These are phyloP conservation scores for Diuraphis noxia DNA, from an alignment of 1,140 invertebrate species.

Conservation along the genomic window DNA sequence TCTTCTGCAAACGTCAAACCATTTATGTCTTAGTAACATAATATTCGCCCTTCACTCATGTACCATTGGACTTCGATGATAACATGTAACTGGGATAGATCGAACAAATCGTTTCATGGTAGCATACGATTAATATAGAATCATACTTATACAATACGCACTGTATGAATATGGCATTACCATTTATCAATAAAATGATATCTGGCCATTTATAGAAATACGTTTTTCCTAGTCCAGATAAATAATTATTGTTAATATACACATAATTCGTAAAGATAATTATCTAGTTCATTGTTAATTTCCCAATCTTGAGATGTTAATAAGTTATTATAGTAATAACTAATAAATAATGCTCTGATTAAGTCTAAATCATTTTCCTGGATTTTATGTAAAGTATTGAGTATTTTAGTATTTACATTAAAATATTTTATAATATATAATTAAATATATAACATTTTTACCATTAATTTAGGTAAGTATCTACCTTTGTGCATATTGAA, in stretches of 20 bases:
- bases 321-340: background rate
- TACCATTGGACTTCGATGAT: background rate
- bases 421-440: too few species aligned
- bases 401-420: too few species aligned
- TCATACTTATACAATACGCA: conserved; percentile 10
- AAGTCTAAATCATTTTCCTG: background rate
- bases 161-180: conserved; percentile 6
- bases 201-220: conserved; percentile 23
- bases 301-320: background rate
- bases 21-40: background rate
- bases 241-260: conserved; percentile 16
- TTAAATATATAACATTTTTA: too few species aligned
- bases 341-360: background rate
- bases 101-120: conserved; percentile 33
- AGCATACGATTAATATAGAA: conserved; percentile 12
- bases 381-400: background rate
- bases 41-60: conserved; percentile 33
- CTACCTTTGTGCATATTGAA: too few species aligned
- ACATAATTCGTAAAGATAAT: background rate
- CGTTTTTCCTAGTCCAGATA: conserved; percentile 18
- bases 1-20: background rate
- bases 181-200: conserved; percentile 43
- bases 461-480: too few species aligned
- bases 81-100: conserved; percentile 41
- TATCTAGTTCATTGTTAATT: background rate